Conservation (phyloP, 2,888 invertebrate species). For the Sminthurides aquaticus region DNA sequence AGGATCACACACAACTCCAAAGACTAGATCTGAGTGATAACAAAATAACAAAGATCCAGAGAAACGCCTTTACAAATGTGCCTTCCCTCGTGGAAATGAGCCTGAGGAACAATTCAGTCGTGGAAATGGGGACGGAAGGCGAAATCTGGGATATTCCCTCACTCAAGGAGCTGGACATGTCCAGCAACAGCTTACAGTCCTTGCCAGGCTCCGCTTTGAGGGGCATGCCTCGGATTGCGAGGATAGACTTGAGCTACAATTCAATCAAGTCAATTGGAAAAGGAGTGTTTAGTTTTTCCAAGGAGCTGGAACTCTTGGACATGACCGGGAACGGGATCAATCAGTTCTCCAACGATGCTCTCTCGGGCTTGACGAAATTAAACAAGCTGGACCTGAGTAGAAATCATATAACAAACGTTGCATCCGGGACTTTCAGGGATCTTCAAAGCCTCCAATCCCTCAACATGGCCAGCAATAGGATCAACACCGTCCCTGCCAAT, state of each 20-base stretch:
- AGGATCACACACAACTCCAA: constrained; percentile 72
- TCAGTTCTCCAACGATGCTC: constrained; percentile 64
- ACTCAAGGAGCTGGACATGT: constrained; percentile 64
- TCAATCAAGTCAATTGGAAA: constrained; percentile 40
- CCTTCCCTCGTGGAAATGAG: constrained; percentile 73
- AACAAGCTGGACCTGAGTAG: constrained; percentile 69
- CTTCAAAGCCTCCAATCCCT: constrained; percentile 68
- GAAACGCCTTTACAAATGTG: constrained; percentile 74
- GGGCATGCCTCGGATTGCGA: constrained; percentile 40
- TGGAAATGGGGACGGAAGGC: constrained; percentile 51
- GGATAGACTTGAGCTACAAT: constrained; percentile 43
- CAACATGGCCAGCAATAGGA: constrained; percentile 56
- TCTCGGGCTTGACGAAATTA: constrained; percentile 62
- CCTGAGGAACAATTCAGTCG: constrained; percentile 72
- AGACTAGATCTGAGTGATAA: constrained; percentile 74
- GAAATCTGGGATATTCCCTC: constrained; percentile 41
- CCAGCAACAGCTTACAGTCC: constrained; percentile 64
- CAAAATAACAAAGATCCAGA: constrained; percentile 62
- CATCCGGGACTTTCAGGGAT: constrained; percentile 68
- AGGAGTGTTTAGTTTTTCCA: constrained; percentile 34
- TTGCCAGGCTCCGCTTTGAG: constrained; percentile 48
- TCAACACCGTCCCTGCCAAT: constrained; percentile 38
- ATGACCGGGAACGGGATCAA: constrained; percentile 65
- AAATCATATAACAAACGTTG: constrained; percentile 63
- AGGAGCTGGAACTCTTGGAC: constrained; percentile 52